Conservation (phyloP, 2,797 vertebrate species). For the Peromyscus attwateri region DNA sequence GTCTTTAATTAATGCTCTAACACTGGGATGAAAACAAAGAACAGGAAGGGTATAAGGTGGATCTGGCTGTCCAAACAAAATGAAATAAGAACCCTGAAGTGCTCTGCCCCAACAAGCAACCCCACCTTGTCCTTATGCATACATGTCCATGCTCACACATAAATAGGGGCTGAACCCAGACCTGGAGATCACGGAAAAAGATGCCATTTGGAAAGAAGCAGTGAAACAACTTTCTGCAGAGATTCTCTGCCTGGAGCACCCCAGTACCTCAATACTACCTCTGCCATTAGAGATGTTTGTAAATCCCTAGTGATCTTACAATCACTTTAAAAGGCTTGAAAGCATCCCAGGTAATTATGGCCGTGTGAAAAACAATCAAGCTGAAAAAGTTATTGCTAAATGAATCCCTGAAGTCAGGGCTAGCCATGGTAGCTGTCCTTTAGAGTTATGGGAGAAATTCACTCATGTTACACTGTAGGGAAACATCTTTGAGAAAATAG, state of each 20-base stretch:
- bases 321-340: slow-evolving; percentile 34
- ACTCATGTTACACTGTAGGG: neutral
- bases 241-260: neutral
- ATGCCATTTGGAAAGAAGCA: slow-evolving; percentile 41
- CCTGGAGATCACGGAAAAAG: neutral
- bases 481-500: slow-evolving; percentile 61
- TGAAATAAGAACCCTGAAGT: slow-evolving; percentile 70
- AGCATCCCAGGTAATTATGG: slow-evolving; percentile 52
- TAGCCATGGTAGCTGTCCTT: slow-evolving; percentile 1
- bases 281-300: slow-evolving; percentile 2
- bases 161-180: neutral
- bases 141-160: neutral
- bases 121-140: neutral
- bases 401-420: slow-evolving; percentile 5
- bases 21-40: slow-evolving; percentile 73
- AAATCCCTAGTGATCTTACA: neutral
- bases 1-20: slow-evolving; percentile 76
- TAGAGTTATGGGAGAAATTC: slow-evolving; percentile 38
- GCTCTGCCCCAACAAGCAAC: neutral
- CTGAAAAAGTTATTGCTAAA: neutral
- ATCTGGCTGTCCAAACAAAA: slow-evolving; percentile 78
- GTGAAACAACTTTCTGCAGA: slow-evolving; percentile 20
- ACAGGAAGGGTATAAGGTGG: neutral
- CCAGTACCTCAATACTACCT: neutral
- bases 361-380: slow-evolving; percentile 47